These are phyloP conservation scores for Pygoscelis adeliae DNA, from an alignment of 2,113 vertebrate genomes.

Conservation along the genomic window DNA sequence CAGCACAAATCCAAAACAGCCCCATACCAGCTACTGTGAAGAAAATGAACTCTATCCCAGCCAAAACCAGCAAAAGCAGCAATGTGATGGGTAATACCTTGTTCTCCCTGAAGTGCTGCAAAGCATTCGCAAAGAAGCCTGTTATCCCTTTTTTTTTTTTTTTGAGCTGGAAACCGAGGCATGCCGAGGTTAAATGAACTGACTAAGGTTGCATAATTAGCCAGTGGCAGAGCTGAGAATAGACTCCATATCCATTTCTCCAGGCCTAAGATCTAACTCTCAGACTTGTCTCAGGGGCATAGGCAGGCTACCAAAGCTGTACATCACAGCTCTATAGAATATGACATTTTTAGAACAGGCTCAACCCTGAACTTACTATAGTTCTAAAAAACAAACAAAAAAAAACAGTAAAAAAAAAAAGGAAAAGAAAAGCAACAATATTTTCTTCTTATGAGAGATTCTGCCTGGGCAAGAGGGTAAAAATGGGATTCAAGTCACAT, in stretches of 20 bases:
- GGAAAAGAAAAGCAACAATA: background rate
- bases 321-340: background rate
- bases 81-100: background rate
- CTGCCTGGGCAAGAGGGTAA: background rate
- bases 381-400: background rate
- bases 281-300: background rate
- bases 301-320: background rate
- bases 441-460: background rate
- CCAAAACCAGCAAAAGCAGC: background rate
- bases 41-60: too few relatives aligned
- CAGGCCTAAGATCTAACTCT: background rate
- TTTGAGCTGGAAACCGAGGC: background rate
- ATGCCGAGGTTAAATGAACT: background rate
- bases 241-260: background rate
- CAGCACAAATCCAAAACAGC: too few relatives aligned
- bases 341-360: conserved; percentile 49
- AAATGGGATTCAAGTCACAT: conserved; percentile 2
- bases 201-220: background rate
- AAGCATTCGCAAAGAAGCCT: background rate
- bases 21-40: too few relatives aligned
- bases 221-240: conserved; percentile 38
- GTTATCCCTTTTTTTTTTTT: background rate
- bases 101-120: background rate
- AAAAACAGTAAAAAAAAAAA: background rate
- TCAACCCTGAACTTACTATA: background rate